phyloP scores from a whole-genome alignment of 2,113 vertebrate genomes.

The Microcebus murinus region DNA sequence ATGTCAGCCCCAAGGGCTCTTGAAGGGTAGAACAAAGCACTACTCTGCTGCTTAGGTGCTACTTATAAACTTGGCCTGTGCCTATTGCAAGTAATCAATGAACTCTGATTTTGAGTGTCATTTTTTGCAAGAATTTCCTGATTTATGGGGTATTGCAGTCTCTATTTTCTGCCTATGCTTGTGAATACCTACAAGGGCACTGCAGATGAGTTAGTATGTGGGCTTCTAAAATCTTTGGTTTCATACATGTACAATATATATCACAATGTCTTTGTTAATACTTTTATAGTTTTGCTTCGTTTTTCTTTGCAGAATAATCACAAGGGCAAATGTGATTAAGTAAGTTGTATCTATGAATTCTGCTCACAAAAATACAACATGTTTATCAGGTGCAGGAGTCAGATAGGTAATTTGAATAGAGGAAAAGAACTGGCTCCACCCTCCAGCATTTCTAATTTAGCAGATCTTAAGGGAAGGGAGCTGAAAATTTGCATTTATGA shows the following conservation, averaged over 20 bases:
- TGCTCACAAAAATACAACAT: not conserved
- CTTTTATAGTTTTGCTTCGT: slow-evolving; percentile 37
- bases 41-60: not conserved
- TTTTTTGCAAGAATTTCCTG: not conserved
- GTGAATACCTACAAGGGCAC: not conserved
- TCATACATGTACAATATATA: not conserved
- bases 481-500: not conserved
- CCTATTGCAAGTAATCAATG: not conserved
- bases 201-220: not conserved
- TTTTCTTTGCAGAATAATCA: slow-evolving; percentile 12
- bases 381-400: not conserved
- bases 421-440: not conserved
- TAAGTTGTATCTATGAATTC: slow-evolving; percentile 7
- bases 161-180: not conserved
- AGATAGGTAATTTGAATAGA: not conserved
- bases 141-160: not conserved
- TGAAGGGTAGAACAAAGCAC: not conserved
- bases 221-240: slow-evolving; percentile 23
- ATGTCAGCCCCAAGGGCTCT: not conserved
- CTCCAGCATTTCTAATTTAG: not conserved
- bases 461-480: not conserved
- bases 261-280: not conserved
- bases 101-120: not conserved
- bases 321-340: not conserved
- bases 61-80: not conserved